phyloP scores from a whole-genome alignment of 2,888 invertebrate species.

The Hetaerina titia region DNA sequence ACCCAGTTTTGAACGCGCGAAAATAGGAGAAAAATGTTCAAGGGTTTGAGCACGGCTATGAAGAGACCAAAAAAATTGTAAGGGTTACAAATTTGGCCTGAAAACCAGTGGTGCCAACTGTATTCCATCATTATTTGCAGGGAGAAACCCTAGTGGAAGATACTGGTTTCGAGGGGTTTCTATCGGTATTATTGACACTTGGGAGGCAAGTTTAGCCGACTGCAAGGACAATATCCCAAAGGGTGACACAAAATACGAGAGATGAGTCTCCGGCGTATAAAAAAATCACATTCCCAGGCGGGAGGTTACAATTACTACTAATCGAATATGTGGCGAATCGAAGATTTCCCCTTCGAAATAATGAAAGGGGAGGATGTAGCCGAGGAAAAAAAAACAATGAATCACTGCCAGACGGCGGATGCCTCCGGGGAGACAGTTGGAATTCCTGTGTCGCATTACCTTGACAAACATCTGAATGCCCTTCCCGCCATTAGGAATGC shows the following conservation, averaged over 20 bases:
- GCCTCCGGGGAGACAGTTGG: background rate
- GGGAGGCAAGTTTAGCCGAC: background rate
- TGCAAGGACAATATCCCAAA: background rate
- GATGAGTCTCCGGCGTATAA: background rate
- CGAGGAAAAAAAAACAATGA: too few relatives aligned
- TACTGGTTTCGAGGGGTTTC: too few relatives aligned
- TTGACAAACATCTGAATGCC: conserved; percentile 26
- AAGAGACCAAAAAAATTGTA: too few relatives aligned
- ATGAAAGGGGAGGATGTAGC: too few relatives aligned
- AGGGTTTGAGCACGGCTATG: too few relatives aligned
- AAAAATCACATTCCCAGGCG: background rate
- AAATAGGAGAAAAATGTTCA: too few relatives aligned
- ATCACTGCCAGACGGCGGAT: background rate
- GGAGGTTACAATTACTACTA: background rate
- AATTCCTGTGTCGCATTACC: background rate
- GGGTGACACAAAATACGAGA: background rate
- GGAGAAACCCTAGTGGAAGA: too few relatives aligned
- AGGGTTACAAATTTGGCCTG: too few relatives aligned
- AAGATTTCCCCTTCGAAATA: background rate
- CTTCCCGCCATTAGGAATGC: conserved; percentile 20
- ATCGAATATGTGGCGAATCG: background rate
- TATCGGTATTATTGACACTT: too few relatives aligned
- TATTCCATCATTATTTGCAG: too few relatives aligned
- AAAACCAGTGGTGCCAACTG: too few relatives aligned
- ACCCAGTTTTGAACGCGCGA: too few relatives aligned